A percentile compares a stretch with the other conserved stretches of the same genome.
These are phyloP conservation scores for Zaprionus nigranus DNA, from an alignment of 1,140 invertebrate species.

Conservation along the genomic window DNA sequence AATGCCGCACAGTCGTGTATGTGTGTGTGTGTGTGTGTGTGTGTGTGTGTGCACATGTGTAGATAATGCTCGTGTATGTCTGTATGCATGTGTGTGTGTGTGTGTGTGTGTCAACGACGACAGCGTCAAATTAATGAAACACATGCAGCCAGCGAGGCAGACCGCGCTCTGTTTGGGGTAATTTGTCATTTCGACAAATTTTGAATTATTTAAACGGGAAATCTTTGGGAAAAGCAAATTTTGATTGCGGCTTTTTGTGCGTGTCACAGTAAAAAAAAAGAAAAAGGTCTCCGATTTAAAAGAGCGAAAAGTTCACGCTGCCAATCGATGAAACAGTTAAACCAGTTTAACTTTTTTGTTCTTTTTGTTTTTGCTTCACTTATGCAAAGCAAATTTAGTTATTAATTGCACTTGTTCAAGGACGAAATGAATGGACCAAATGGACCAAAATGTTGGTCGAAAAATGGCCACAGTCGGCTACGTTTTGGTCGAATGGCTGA, in stretches of 20 bases:
- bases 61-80: neutral
- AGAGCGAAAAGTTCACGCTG: constrained; percentile 7
- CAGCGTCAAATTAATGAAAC: constrained; percentile 73
- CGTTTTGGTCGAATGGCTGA: constrained; percentile 34
- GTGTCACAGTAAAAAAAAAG: neutral
- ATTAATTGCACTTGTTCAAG: constrained; percentile 75
- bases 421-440: constrained; percentile 60
- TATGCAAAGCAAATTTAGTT: constrained; percentile 67
- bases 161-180: constrained; percentile 49
- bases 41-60: constrained; percentile 33
- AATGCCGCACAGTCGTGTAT: neutral
- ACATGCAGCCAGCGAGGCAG: constrained; percentile 58
- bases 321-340: constrained; percentile 39
- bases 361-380: constrained; percentile 53
- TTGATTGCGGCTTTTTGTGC: constrained; percentile 29
- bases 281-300: constrained; percentile 3
- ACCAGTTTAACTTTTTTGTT: neutral
- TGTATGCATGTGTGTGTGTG: constrained; percentile 5
- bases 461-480: constrained; percentile 44
- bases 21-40: constrained; percentile 4
- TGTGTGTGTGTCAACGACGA: constrained; percentile 38
- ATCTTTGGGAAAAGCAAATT: constrained; percentile 58
- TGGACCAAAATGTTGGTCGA: constrained; percentile 52
- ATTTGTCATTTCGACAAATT: constrained; percentile 80
- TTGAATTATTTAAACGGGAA: constrained; percentile 79